Conservation (phyloP, 2,888 invertebrate species). For the Dryomyza anilis region DNA sequence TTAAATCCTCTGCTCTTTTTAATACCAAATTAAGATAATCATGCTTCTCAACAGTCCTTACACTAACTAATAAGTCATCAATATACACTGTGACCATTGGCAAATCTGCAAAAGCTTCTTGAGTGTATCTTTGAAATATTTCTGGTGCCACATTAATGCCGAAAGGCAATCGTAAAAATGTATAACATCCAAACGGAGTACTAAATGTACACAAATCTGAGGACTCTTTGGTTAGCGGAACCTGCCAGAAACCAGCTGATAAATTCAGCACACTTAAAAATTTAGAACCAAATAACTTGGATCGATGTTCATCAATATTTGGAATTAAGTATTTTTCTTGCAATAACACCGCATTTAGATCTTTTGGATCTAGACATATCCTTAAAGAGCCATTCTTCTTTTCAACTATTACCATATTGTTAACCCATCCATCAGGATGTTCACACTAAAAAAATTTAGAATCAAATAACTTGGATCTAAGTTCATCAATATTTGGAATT, state of each 20-base stretch:
- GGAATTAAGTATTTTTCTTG: constrained; percentile 29
- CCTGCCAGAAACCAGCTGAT: constrained; percentile 33
- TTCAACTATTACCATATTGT: too few species aligned
- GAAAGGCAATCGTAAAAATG: constrained; percentile 36
- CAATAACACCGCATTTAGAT: constrained; percentile 28
- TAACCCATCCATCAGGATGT: background rate
- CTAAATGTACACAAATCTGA: constrained; percentile 27
- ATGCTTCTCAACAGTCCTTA: constrained; percentile 32
- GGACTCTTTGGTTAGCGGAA: constrained; percentile 28
- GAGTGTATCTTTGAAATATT: constrained; percentile 39
- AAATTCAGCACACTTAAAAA: constrained; percentile 31
- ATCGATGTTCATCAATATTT: constrained; percentile 29
- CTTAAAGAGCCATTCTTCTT: too few species aligned
- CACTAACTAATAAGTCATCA: constrained; percentile 42
- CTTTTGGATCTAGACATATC: constrained; percentile 30
- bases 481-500: too few species aligned
- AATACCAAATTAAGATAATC: constrained; percentile 40
- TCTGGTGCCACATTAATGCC: constrained; percentile 40
- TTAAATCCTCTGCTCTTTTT: constrained; percentile 36
- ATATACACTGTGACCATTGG: constrained; percentile 46
- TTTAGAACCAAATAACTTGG: constrained; percentile 22
- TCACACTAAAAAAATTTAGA: too few species aligned
- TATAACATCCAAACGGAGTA: constrained; percentile 32
- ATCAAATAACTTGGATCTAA: too few species aligned
- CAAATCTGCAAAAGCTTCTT: constrained; percentile 38